Conservation (phyloP, 2,797 vertebrate species). For the Sylvilagus floridanus region DNA sequence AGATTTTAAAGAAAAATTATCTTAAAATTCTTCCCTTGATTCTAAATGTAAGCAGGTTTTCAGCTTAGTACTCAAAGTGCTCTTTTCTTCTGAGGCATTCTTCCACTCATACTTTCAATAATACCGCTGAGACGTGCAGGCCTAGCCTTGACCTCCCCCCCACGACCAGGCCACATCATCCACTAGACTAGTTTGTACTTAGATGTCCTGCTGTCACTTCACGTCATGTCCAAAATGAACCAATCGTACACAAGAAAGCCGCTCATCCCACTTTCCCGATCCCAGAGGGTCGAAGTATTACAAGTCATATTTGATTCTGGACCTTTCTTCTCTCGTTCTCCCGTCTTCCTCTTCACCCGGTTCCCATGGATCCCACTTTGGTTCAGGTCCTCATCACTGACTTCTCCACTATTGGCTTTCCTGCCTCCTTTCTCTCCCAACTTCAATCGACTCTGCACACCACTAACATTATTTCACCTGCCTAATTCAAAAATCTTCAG, state of each 20-base stretch:
- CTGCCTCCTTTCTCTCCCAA: neutral
- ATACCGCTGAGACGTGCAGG: neutral
- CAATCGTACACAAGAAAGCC: neutral
- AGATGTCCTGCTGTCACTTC: neutral
- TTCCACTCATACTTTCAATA: neutral
- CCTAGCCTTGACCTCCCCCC: neutral
- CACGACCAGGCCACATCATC: neutral
- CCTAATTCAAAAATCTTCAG: slow-evolving; percentile 6
- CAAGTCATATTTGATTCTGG: slow-evolving; percentile 11
- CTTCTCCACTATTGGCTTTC: neutral
- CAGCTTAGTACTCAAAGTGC: neutral
- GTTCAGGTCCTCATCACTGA: neutral
- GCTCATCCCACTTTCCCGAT: neutral
- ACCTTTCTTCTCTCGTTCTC: slow-evolving; percentile 45
- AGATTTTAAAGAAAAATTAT: slow-evolving; percentile 40
- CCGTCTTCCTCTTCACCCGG: neutral
- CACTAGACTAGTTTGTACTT: neutral
- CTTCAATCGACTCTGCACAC: neutral
- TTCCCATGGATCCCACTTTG: neutral
- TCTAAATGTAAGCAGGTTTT: neutral
- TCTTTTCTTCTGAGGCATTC: slow-evolving; percentile 13
- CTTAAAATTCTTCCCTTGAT: neutral
- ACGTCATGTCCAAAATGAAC: slow-evolving; percentile 4
- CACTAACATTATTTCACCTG: neutral
- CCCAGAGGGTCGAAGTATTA: slow-evolving; percentile 7